Evolutionary conservation across 2,888 invertebrate species (phyloP).

Genomic region (Eupithecia inturbata): DNA sequence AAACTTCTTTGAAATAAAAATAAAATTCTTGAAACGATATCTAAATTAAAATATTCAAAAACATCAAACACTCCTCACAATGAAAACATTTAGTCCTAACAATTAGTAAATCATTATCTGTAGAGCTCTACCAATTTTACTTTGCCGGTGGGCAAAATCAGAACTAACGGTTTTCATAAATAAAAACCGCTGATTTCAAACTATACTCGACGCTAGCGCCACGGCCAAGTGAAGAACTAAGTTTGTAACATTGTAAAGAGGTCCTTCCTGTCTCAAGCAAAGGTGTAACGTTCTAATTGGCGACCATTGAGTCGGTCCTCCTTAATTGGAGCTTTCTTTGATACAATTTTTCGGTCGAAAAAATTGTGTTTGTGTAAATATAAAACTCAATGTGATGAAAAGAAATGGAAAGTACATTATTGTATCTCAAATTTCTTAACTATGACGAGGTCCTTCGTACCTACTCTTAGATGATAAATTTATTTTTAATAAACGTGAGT

Average conservation of each 20-base stretch:
- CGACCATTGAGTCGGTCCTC: background rate
- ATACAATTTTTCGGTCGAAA: constrained; percentile 2
- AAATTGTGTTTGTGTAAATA: background rate
- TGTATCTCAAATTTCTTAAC: no score
- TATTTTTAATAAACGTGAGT: no score
- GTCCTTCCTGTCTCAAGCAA: constrained; percentile 3
- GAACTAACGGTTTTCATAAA: background rate
- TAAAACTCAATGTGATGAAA: background rate
- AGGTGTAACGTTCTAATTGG: background rate
- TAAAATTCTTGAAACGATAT: background rate
- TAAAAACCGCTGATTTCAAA: background rate
- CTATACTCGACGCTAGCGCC: background rate
- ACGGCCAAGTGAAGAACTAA: background rate
- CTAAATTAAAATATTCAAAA: background rate
- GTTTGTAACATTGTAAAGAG: background rate
- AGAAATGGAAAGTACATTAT: background rate
- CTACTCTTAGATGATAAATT: no score
- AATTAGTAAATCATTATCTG: background rate
- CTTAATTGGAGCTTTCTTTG: constrained; percentile 1
- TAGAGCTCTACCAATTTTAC: background rate
- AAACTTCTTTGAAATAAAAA: background rate
- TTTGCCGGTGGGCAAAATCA: background rate
- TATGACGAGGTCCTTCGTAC: no score
- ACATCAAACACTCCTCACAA: background rate
- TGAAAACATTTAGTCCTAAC: background rate